Conservation (phyloP, 1,140 invertebrate species). For the Oppia nitens region DNA sequence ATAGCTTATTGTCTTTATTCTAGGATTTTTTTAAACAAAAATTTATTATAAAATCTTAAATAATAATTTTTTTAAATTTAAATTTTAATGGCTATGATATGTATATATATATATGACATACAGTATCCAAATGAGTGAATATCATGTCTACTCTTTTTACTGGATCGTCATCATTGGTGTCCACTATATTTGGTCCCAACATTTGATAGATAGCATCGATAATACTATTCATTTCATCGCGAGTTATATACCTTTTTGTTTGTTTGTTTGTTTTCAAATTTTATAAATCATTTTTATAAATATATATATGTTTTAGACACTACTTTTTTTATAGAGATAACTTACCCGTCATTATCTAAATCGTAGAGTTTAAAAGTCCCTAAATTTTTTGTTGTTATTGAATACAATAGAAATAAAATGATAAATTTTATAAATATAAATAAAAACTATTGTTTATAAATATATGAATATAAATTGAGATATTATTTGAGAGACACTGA, state of each 20-base stretch:
- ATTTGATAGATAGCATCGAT: constrained; percentile 98
- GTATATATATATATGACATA: constrained; percentile 21
- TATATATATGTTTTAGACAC: too few relatives aligned
- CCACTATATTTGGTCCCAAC: constrained; percentile 51
- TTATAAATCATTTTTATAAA: too few relatives aligned
- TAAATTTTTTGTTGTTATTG: constrained; percentile 32
- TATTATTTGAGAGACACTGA: constrained; percentile 39
- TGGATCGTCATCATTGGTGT: constrained; percentile 54
- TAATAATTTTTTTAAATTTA: background rate
- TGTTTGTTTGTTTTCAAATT: too few relatives aligned
- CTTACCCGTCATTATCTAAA: constrained; percentile 91
- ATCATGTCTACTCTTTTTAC: constrained; percentile 92
- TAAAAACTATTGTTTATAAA: background rate
- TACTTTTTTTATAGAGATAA: too few relatives aligned
- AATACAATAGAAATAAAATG: background rate
- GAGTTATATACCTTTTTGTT: constrained; percentile 93
- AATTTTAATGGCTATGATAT: background rate
- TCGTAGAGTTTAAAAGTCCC: constrained; percentile 95
- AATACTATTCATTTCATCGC: constrained; percentile 96
- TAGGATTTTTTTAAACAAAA: constrained; percentile 28
- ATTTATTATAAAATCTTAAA: constrained; percentile 5
- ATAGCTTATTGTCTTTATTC: constrained; percentile 91
- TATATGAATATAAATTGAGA: background rate
- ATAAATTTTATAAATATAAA: background rate
- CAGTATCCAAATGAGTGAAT: constrained; percentile 89